These are phyloP conservation scores for Phoebastria nigripes DNA, from an alignment of 2,797 vertebrate genomes.

Conservation along the genomic window DNA sequence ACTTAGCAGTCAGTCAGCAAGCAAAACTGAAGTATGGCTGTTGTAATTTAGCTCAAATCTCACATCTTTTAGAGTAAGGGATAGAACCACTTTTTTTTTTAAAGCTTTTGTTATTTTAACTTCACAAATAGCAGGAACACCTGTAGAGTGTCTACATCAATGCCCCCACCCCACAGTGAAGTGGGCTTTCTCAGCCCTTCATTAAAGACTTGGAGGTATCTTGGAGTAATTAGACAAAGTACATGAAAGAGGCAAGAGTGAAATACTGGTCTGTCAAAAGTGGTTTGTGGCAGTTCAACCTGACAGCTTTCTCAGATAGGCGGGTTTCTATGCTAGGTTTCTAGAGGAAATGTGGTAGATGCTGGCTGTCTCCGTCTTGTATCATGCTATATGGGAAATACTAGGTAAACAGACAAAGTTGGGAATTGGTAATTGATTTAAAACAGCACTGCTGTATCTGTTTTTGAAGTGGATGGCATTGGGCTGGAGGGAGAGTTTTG, in stretches of 20 bases:
- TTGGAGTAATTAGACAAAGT: neutral
- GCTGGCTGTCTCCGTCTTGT: neutral
- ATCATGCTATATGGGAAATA: fast-evolving
- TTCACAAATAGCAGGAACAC: neutral
- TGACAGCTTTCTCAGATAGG: neutral
- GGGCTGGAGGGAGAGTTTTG: neutral
- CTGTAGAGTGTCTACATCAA: fast-evolving
- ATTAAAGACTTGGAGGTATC: fast-evolving
- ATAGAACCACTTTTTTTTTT: neutral
- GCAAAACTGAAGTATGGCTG: neutral
- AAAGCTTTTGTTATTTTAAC: neutral
- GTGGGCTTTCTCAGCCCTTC: neutral
- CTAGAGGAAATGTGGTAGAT: neutral
- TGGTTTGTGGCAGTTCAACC: neutral
- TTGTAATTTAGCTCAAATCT: neutral
- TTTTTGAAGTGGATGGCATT: neutral
- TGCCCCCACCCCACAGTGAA: fast-evolving
- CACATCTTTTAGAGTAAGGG: neutral
- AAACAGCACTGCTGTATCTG: neutral
- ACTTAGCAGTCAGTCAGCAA: neutral
- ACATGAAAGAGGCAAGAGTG: neutral
- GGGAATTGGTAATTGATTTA: neutral
- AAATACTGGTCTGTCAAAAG: neutral
- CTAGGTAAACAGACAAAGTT: neutral
- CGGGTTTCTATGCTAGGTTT: neutral